Conservation (phyloP, 2,113 vertebrate genomes). For the Pheucticus melanocephalus region DNA sequence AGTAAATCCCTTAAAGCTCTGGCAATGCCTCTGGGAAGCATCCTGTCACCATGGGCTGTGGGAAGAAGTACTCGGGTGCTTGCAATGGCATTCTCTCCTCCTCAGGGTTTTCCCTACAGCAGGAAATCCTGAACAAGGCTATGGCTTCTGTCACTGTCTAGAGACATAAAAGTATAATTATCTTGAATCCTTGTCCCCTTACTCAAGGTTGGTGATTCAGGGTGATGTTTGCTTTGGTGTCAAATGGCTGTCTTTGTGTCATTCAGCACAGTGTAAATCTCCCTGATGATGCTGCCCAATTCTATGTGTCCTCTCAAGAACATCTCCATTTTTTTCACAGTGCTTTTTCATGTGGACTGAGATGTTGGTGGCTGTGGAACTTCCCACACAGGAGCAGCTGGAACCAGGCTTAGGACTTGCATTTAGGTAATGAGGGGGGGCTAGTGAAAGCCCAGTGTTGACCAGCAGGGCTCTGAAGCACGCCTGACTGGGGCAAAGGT, state of each 20-base stretch:
- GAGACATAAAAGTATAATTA: background rate
- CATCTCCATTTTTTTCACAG: background rate
- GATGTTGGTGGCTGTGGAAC: background rate
- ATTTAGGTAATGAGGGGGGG: background rate
- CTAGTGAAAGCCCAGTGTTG: background rate
- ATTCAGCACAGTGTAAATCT: background rate
- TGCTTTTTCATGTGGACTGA: background rate
- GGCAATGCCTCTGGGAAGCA: background rate
- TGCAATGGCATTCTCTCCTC: background rate
- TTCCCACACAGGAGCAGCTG: background rate
- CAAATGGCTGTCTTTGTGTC: background rate
- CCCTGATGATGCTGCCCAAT: background rate
- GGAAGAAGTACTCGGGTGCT: background rate
- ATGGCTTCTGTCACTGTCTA: background rate
- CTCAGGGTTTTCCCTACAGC: accelerated
- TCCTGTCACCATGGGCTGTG: background rate
- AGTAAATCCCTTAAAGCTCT: background rate
- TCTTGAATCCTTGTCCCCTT: background rate
- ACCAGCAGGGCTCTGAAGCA: background rate
- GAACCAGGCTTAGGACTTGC: background rate
- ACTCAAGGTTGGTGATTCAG: background rate
- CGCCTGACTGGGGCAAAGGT: background rate
- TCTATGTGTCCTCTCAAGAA: accelerated
- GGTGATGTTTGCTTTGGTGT: background rate
- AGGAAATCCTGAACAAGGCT: background rate